Percentiles rank a stretch among this genome's conserved stretches.
Evolutionary conservation across 2,797 vertebrate genomes (phyloP).

Genomic region (Dendrocincla tyrannina): DNA sequence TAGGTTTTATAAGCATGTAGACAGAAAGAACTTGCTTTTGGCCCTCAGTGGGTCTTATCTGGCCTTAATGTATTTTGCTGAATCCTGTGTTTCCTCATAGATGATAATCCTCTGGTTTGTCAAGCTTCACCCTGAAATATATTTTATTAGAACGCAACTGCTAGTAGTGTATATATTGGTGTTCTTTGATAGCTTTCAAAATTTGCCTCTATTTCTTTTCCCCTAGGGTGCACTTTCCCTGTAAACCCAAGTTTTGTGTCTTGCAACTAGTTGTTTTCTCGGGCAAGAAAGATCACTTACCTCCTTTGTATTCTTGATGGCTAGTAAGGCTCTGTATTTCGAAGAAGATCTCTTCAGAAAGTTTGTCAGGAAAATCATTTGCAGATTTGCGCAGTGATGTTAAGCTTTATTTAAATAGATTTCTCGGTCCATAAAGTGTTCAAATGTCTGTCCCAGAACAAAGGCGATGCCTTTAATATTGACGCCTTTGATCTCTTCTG

Average conservation of each 20-base stretch:
- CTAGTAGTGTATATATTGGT: background rate
- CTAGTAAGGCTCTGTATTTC: background rate
- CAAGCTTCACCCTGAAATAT: background rate
- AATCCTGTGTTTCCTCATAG: background rate
- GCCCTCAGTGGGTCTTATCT: background rate
- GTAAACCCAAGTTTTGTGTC: background rate
- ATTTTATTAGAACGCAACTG: background rate
- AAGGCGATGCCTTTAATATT: slow-evolving; percentile 28
- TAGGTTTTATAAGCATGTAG: background rate
- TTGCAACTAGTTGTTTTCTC: slow-evolving; percentile 3
- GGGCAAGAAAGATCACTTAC: background rate
- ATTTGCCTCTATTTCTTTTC: background rate
- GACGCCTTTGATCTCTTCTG: slow-evolving; percentile 57
- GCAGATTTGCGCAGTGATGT: background rate
- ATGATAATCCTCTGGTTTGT: background rate
- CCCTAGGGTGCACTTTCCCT: background rate
- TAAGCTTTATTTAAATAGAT: slow-evolving; percentile 22
- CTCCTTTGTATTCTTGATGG: background rate
- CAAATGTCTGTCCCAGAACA: slow-evolving; percentile 37
- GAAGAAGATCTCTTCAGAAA: background rate
- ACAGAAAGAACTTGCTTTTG: background rate
- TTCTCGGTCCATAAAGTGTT: slow-evolving; percentile 17
- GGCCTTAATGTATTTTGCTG: background rate
- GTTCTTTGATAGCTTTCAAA: background rate
- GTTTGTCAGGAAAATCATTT: background rate